Evolutionary conservation across 2,113 vertebrate species (phyloP), one percentile per base, ranked within the genome.

Genomic region (Oreamnos americanus): DNA sequence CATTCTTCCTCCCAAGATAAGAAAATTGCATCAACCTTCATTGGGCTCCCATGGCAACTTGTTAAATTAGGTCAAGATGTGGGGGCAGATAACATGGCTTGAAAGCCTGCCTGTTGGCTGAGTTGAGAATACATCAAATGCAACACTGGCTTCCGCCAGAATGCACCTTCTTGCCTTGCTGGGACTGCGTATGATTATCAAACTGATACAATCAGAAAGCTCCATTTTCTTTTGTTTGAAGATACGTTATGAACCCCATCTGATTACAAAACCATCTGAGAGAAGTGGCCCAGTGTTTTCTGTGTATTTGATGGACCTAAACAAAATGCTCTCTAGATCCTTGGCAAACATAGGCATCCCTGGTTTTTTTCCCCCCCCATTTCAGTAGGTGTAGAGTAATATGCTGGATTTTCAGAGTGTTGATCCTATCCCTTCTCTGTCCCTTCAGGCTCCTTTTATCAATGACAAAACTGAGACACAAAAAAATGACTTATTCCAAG

Each of bases 21-120:
- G 98, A 98, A 98, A 98, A 98, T 98, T 98, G 98, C 98, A 98
- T 98, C 98, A 98, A 98, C 96, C 96, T 96, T 97, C 97, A 90
- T 88, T 97, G 97, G 98, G 98, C 98, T 99, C 97, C 99, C 98
- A 99, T 99, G 97, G 98, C 98, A 99, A 99, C 98, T 98, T 97
- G 98, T 98, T 97, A 99, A 99, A 99, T 98, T 98, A 99, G 99
- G 99, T 99, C 99, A 98, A 99, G 99, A 99, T 99, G 99, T 97
- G 99, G 98, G 98, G 97, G 98, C 93, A 98, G 99, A 99, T 99
- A 99, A 98, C 9, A 7, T 33, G 25, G 94, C 98, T 98, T 94
- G 97, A 98, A 98, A 98, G 97, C 97, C 97, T 53, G 97, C 97
- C 93, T 30, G 4, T 47, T 97, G 94, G 97, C 98, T 78, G 97